Conservation (phyloP, 2,113 vertebrate genomes). For the Seriola rivoliana region DNA sequence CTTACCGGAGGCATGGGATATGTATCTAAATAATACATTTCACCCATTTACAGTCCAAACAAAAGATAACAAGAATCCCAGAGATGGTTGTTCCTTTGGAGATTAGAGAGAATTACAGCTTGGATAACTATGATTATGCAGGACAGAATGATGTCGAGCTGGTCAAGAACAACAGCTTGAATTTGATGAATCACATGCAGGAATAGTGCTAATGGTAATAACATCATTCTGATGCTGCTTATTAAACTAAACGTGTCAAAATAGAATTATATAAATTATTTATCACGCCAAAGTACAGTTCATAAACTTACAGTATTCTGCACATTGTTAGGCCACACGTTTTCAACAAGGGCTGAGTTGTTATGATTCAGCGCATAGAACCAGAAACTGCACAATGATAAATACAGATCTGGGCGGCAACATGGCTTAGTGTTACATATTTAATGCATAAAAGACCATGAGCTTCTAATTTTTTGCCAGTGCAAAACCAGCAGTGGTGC, state of each 20-base stretch:
- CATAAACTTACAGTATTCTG: neutral
- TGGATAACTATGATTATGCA: slow-evolving; percentile 5
- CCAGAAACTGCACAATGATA: no score
- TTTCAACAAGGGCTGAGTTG: neutral
- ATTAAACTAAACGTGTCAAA: neutral
- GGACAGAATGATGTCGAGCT: slow-evolving; percentile 5
- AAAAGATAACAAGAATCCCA: slow-evolving; percentile 48
- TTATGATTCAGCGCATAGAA: no score
- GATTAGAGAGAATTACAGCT: slow-evolving; percentile 52
- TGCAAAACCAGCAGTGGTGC: no score
- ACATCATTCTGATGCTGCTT: neutral
- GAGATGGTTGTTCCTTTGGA: slow-evolving; percentile 10
- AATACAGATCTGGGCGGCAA: no score
- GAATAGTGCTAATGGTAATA: neutral
- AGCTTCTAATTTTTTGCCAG: no score
- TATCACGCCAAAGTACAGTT: neutral
- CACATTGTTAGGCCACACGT: neutral
- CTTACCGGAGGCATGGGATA: slow-evolving; percentile 18
- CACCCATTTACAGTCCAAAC: slow-evolving; percentile 39
- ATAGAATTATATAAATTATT: neutral
- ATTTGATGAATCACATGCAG: slow-evolving; percentile 1
- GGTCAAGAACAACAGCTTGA: slow-evolving; percentile 28
- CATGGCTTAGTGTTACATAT: no score
- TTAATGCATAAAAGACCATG: no score
- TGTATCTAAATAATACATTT: slow-evolving; percentile 38